Evolutionary conservation across 2,888 invertebrate species (phyloP).

Genomic region (Gymnocheta viridis): DNA sequence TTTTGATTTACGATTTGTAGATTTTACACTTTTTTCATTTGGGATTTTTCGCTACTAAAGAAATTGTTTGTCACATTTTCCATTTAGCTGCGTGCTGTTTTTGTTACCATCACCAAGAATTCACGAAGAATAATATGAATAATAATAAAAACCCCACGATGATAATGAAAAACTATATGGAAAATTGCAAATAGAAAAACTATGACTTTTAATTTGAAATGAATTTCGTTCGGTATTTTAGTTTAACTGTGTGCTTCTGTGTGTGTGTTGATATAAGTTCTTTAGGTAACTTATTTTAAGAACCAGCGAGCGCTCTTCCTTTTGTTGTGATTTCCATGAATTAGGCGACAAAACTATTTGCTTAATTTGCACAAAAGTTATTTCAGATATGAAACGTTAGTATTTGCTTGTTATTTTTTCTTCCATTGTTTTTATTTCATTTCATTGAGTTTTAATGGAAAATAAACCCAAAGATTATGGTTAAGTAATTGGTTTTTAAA

Average conservation of each 20-base stretch:
- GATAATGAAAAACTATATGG: slow-evolving; percentile 51
- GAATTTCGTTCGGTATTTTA: slow-evolving; percentile 19
- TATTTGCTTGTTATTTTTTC: slow-evolving; percentile 11
- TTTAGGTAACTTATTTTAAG: slow-evolving; percentile 22
- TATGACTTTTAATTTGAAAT: slow-evolving; percentile 63
- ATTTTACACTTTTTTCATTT: slow-evolving; percentile 56
- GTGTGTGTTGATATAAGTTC: neutral
- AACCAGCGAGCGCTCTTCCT: slow-evolving; percentile 2
- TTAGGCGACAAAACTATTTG: slow-evolving; percentile 70
- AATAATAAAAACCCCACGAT: slow-evolving; percentile 44
- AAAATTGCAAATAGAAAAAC: slow-evolving; percentile 39
- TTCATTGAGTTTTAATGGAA: slow-evolving; percentile 65
- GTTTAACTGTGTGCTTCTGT: neutral
- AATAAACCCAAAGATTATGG: slow-evolving; percentile 67
- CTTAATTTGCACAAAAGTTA: slow-evolving; percentile 68
- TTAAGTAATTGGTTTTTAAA: slow-evolving; percentile 68
- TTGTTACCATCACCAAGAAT: slow-evolving; percentile 45
- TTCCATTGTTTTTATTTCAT: slow-evolving; percentile 50
- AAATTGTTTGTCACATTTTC: slow-evolving; percentile 52
- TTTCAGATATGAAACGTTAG: slow-evolving; percentile 57
- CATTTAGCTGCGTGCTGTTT: slow-evolving; percentile 17
- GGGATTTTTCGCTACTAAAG: slow-evolving; percentile 10
- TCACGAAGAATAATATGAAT: slow-evolving; percentile 60
- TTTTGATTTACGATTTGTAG: slow-evolving; percentile 69
- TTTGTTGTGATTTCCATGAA: slow-evolving; percentile 52